A percentile compares a stretch with the other conserved stretches of the same genome.
These are phyloP conservation scores for sheep (Ovis aries) DNA, from an alignment of 2,113 vertebrate species.

Conservation along the genomic window ARS-UI_Ramb_v3.0 NC_056080.1:109184501-109185000, in stretches of 20 bases:
- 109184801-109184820: not conserved
- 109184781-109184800: slow-evolving; percentile 13
- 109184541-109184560: slow-evolving; percentile 65
- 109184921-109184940: not conserved
- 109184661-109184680: slow-evolving; percentile 44
- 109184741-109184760: not conserved
- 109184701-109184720: slow-evolving; percentile 25
- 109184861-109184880: too few species aligned
- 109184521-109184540: slow-evolving; percentile 25
- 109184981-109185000: not conserved
- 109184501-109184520: slow-evolving; percentile 63
- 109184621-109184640: slow-evolving; percentile 47
- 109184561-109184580: slow-evolving; percentile 60
- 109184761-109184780: not conserved
- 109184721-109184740: slow-evolving; percentile 19
- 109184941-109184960: not conserved
- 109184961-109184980: not conserved
- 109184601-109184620: slow-evolving; percentile 40
- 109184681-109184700: not conserved
- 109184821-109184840: not conserved
- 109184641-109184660: slow-evolving; percentile 32
- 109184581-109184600: slow-evolving; percentile 1
- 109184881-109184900: too few species aligned
- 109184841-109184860: not conserved
- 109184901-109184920: too few species aligned